A percentile compares a stretch with the other conserved stretches of the same genome.
Evolutionary conservation across 2,797 vertebrate species (phyloP).

Genomic region (Arremon brunneinucha): DNA sequence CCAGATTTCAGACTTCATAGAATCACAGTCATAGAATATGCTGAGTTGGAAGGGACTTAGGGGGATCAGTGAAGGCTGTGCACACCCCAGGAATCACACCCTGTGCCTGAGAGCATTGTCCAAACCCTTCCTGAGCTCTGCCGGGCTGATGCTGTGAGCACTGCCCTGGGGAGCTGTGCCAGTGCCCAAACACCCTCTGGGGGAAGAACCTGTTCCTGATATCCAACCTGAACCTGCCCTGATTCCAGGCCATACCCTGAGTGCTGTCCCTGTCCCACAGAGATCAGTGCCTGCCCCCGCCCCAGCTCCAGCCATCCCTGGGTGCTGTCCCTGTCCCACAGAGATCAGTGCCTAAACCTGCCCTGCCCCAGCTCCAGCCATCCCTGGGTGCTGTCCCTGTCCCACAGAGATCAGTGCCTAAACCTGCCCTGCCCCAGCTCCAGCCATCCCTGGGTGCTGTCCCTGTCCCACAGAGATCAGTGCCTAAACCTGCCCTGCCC

Average conservation of each 20-base stretch:
- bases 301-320: too few species aligned
- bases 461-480: too few species aligned
- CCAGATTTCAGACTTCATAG: neutral
- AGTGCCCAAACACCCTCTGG: neutral
- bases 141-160: neutral
- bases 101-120: neutral
- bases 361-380: too few species aligned
- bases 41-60: neutral
- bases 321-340: too few species aligned
- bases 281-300: neutral
- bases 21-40: neutral
- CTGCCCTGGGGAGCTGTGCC: neutral
- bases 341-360: too few species aligned
- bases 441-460: too few species aligned
- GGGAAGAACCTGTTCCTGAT: neutral
- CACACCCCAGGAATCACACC: neutral
- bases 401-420: too few species aligned
- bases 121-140: neutral
- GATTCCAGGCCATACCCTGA: neutral
- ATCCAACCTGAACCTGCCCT: neutral
- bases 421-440: too few species aligned
- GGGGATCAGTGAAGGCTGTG: neutral
- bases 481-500: too few species aligned
- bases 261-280: neutral
- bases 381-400: too few species aligned